Base-by-base conservation (phyloP, 2,888 invertebrate genomes). In the Thecophora atra region DNA sequence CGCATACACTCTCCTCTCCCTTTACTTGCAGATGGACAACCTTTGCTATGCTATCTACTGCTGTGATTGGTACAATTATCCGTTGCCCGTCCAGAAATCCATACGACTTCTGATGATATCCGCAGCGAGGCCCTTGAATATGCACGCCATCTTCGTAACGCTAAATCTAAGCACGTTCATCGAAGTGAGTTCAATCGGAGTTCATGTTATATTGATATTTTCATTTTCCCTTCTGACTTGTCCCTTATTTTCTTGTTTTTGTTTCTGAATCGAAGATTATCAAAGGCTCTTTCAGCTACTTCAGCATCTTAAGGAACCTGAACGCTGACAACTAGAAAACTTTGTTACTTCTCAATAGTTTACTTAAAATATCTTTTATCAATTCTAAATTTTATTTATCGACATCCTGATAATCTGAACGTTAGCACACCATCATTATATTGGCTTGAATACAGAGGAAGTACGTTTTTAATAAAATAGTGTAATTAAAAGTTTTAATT, bases 251-350 rank as follows among this genome's bases (percentile, higher is more conserved):
- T 19, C 28, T 72, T 63, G 28, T n/a, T n/a, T n/a, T 37, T 37
- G 37, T 37, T 37, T 37, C 37, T 37, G 37, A 37, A 8, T 72
- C 69, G 1, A 67, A 82, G 82, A 83, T 83, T 54, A 75, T 82
- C 44, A 78, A 80, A 56, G 82, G 82, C 13, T 79, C 83, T 5
- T 80, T 80, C 72, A 82, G 82, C 69, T 83, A 83, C 75, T 82
- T 82, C 70, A 83, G 80, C 73, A 72, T 82, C 47, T 65, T 82
- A 73, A 80, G 80, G 60, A 80, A 73, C 19, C 30, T 62, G 24
- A 19, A n/a, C 21, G n/a, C 11, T 4, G 21, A 54, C n/a, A n/a
- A n/a, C n/a, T n/a, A n/a, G n/a, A n/a, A n/a, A n/a, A n/a, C n/a
- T n/a, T n/a, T n/a, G n/a, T n/a, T n/a, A n/a, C n/a, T n/a, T n/a